phyloP scores from a whole-genome alignment of 2,888 invertebrate species.

The Amitus sp. region DNA sequence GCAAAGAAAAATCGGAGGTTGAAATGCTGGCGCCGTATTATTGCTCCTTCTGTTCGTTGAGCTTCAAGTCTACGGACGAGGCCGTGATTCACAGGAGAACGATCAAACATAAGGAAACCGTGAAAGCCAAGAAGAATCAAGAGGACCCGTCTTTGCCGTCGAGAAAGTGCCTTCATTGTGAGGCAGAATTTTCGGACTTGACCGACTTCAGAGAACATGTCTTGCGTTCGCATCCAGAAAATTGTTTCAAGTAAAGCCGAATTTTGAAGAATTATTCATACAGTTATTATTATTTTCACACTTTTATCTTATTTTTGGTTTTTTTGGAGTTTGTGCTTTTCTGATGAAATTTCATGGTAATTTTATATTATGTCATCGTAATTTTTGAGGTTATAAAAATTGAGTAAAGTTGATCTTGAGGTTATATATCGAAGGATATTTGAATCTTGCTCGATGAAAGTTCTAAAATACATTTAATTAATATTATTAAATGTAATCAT shows the following conservation, averaged over 20 bases:
- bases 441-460: no score
- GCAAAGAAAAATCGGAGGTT: slow-evolving; percentile 45
- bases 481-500: no score
- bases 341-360: no score
- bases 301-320: no score
- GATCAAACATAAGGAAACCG: slow-evolving; percentile 72
- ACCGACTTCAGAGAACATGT: slow-evolving; percentile 73
- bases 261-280: no score
- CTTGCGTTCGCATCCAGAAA: slow-evolving; percentile 70
- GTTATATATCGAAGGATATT: no score
- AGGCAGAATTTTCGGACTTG: slow-evolving; percentile 68
- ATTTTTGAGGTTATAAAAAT: no score
- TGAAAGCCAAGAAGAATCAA: slow-evolving; percentile 53
- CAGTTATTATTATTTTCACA: no score
- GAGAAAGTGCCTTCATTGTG: slow-evolving; percentile 73
- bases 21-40: slow-evolving; percentile 67
- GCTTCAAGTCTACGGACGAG: slow-evolving; percentile 71
- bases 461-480: no score
- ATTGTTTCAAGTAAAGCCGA: slow-evolving; percentile 70
- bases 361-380: no score
- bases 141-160: slow-evolving; percentile 31
- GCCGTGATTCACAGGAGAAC: slow-evolving; percentile 76
- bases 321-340: no score
- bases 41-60: slow-evolving; percentile 75
- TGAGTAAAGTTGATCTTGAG: no score